Evolutionary conservation across 1,140 invertebrate species (phyloP), one percentile per base, ranked within the genome.

Genomic region (Drosophila parvula): DNA sequence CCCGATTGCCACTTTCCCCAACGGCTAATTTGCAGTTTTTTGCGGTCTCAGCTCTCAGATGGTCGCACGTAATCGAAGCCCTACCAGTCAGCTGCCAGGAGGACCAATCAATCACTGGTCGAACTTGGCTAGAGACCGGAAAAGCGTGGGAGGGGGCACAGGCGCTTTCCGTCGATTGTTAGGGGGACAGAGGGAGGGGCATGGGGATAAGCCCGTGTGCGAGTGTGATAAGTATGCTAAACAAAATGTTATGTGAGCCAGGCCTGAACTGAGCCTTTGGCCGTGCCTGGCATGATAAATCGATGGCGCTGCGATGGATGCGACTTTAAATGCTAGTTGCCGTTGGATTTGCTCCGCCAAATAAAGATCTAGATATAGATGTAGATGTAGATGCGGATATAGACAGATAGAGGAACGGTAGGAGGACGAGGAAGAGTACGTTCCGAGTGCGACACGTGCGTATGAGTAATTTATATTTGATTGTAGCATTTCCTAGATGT

Each of bases 401-500:
- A 74, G 28, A 59, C 22, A 61, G 34, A 43, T n/a, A 7, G 7
- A 36, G 14, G 51, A 14, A 22, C 22, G 22, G 10, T 6, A 2
- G 34, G 9, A 6, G 28, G 2, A 18, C 22, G 12, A 12, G 48
- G 18, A 8, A 6, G 16, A 55, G 34, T 55, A 18, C 43, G 28
- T 58, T 53, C 63, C 45, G 44, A 59, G 60, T 47, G 58, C 38
- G 53, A 78, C 83, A 83, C 79, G 83, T 88, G 83, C 84, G 74
- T 78, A 56, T 84, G 69, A 75, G 84, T 88, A 88, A 88, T 88
- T 88, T 89, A 78, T 84, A 80, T 88, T 78, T 89, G 84, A 89
- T 88, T 88, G 84, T 79, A 59, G 47, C 70, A 77, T 78, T 73
- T 73, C 59, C 67, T 63, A 47, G 41, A 78, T 58, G 43, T 36